A percentile compares a stretch with the other conserved stretches of the same genome.
These are phyloP conservation scores for Drosophila nr. fundita DNA, from an alignment of 2,888 invertebrate genomes.

Conservation along the genomic window DNA sequence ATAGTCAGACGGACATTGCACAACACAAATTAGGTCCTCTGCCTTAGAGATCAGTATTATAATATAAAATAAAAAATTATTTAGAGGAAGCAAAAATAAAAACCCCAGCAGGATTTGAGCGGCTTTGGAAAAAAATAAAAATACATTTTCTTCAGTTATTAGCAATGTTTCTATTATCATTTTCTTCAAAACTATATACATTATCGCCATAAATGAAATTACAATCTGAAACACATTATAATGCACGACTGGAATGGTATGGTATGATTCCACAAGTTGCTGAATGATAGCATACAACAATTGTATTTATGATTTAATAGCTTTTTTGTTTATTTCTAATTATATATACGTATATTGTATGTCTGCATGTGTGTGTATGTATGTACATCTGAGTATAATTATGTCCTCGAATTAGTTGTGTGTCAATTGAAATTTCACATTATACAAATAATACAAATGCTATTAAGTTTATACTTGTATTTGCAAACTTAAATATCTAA, in stretches of 20 bases:
- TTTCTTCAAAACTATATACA: constrained; percentile 57
- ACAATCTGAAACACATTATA: constrained; percentile 47
- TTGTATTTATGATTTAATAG: constrained; percentile 33
- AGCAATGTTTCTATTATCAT: constrained; percentile 68
- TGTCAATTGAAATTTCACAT: constrained; percentile 57
- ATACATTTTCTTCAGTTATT: constrained; percentile 39
- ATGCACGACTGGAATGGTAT: constrained; percentile 61
- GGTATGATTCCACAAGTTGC: constrained; percentile 48
- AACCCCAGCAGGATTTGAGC: background rate
- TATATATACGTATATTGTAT: constrained; percentile 58
- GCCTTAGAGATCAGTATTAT: background rate
- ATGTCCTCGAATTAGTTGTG: constrained; percentile 40
- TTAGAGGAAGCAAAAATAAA: background rate
- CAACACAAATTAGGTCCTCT: background rate
- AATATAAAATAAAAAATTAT: background rate
- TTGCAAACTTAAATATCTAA: constrained; percentile 53
- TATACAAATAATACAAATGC: constrained; percentile 83
- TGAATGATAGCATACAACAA: constrained; percentile 51
- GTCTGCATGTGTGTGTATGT: constrained; percentile 44
- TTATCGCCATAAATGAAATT: constrained; percentile 50
- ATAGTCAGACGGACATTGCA: constrained; percentile 4
- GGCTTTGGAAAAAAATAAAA: constrained; percentile 16
- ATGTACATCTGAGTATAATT: constrained; percentile 61
- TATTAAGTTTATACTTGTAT: constrained; percentile 38
- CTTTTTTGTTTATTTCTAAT: constrained; percentile 43